Evolutionary conservation across 2,888 invertebrate genomes (phyloP).

Genomic region (Alentia gelatinosa): DNA sequence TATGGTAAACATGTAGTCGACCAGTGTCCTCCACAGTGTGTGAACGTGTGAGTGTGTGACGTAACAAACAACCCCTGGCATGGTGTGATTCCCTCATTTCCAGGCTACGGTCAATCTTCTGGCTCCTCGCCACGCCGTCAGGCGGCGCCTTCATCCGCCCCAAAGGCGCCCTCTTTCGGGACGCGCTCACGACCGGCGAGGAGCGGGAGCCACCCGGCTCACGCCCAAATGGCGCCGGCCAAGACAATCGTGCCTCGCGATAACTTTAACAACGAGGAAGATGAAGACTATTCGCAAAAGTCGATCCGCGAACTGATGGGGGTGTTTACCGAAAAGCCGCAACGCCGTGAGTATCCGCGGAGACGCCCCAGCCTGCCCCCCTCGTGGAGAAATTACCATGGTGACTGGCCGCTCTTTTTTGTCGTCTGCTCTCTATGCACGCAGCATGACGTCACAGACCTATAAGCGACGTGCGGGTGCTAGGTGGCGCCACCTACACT

Average conservation of each 20-base stretch:
- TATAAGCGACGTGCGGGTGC: too few species aligned
- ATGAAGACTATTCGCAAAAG: neutral
- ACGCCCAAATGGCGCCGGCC: neutral
- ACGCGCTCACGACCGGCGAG: neutral
- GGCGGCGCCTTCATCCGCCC: neutral
- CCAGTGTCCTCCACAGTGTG: too few species aligned
- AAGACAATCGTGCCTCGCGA: neutral
- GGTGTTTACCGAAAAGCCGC: neutral
- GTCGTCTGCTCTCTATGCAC: neutral
- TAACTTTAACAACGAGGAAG: neutral
- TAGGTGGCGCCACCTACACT: too few species aligned
- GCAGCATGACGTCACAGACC: neutral
- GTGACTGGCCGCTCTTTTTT: conserved; percentile 14
- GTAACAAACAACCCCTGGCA: neutral
- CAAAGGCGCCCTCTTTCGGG: neutral
- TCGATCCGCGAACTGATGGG: conserved; percentile 12
- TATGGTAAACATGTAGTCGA: too few species aligned
- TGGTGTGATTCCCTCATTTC: conserved; percentile 39
- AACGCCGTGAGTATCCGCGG: conserved; percentile 27
- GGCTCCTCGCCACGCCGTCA: neutral
- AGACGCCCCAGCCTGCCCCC: conserved; percentile 1
- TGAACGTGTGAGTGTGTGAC: too few species aligned
- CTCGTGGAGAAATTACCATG: conserved; percentile 30
- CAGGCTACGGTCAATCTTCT: neutral
- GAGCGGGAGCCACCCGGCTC: too few species aligned